Conservation (phyloP, 1,140 invertebrate species). For the Drosophila varians region DNA sequence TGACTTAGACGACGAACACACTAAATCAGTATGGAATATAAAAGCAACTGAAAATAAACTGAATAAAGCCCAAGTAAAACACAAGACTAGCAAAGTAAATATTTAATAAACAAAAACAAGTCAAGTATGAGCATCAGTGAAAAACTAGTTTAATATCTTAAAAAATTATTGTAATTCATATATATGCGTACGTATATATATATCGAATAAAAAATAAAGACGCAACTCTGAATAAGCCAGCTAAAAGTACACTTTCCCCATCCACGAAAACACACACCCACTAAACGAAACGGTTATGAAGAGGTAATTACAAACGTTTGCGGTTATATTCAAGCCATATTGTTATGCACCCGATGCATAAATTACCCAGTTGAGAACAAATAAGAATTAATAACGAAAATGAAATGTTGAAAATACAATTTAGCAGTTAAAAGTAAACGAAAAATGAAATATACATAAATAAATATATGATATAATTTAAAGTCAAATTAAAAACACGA, state of each 20-base stretch:
- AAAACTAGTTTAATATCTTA: constrained; percentile 74
- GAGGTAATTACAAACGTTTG: constrained; percentile 45
- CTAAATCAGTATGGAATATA: constrained; percentile 53
- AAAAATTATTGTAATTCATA: constrained; percentile 59
- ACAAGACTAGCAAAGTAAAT: constrained; percentile 73
- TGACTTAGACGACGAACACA: constrained; percentile 73
- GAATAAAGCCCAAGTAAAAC: constrained; percentile 39
- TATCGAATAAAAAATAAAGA: constrained; percentile 43
- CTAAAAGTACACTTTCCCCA: constrained; percentile 4
- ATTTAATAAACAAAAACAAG: constrained; percentile 68
- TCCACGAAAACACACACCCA: constrained; percentile 45
- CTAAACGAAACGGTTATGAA: constrained; percentile 51
- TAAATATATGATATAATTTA: constrained; percentile 64
- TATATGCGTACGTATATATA: constrained; percentile 31
- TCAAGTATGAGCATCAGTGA: constrained; percentile 70
- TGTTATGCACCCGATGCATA: constrained; percentile 75
- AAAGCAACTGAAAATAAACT: constrained; percentile 45
- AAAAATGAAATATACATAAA: constrained; percentile 57
- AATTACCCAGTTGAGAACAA: constrained; percentile 68
- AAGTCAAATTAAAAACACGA: constrained; percentile 28
- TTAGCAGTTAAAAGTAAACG: constrained; percentile 69
- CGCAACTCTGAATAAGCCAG: constrained; percentile 38
- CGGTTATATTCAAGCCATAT: constrained; percentile 79
- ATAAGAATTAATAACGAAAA: constrained; percentile 67
- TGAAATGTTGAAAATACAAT: constrained; percentile 79